Percentiles rank a stretch among this genome's conserved stretches.
Conservation (phyloP, 64 coral and sea anemone genomes). For the Stichodactyla mertensii region DNA sequence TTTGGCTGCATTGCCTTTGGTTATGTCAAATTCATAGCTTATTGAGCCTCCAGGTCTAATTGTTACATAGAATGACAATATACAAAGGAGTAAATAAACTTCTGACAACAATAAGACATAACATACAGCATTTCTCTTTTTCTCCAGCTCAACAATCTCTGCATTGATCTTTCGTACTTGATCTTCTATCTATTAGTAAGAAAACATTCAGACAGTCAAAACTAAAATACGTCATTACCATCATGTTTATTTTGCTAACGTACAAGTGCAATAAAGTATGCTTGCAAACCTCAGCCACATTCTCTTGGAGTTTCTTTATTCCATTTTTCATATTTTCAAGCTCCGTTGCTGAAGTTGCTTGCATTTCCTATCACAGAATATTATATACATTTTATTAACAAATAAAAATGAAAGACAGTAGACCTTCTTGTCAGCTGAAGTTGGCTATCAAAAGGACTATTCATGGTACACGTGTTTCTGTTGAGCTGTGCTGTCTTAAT, state of each 20-base stretch:
- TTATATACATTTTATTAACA: background rate
- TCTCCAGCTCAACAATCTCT: slow-evolving; percentile 72
- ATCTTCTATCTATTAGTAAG: slow-evolving; percentile 41
- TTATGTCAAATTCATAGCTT: too few species aligned
- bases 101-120: background rate
- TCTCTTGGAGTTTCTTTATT: slow-evolving; percentile 66
- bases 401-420: background rate
- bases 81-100: background rate
- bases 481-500: too few species aligned
- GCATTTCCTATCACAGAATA: slow-evolving; percentile 55
- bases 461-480: too few species aligned
- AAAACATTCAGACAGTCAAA: background rate
- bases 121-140: slow-evolving; percentile 69
- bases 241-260: too few species aligned
- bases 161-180: slow-evolving; percentile 63
- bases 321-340: slow-evolving; percentile 65
- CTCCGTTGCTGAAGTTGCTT: slow-evolving; percentile 68
- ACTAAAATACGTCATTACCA: background rate
- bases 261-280: background rate
- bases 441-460: too few species aligned
- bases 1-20: too few species aligned
- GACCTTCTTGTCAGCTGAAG: background rate
- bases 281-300: slow-evolving; percentile 41
- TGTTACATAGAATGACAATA: too few species aligned
- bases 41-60: too few species aligned